Evolutionary conservation across 2,888 invertebrate genomes (phyloP).

Genomic region (Maniola hyperantus): DNA sequence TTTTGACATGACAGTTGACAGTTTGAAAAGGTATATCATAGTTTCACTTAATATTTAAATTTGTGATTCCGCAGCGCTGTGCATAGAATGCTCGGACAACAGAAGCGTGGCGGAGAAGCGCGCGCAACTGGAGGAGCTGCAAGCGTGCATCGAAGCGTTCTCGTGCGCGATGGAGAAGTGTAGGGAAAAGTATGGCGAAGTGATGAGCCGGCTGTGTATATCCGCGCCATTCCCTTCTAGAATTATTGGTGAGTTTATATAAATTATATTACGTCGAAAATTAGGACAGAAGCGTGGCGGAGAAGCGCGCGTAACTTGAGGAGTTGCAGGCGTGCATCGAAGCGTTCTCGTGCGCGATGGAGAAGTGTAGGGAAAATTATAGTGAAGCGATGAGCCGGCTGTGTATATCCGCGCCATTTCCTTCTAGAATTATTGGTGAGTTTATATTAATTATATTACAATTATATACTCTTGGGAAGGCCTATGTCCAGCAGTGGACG

Average conservation of each 20-base stretch:
- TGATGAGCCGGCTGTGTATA: conserved; percentile 56
- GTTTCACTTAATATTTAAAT: neutral
- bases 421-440: conserved; percentile 70
- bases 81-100: conserved; percentile 62
- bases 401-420: conserved; percentile 62
- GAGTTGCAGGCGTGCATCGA: conserved; percentile 58
- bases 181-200: conserved; percentile 50
- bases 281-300: conserved; percentile 48
- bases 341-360: conserved; percentile 62
- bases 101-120: conserved; percentile 52
- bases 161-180: conserved; percentile 62
- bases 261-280: too few species aligned
- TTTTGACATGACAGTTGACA: too few species aligned
- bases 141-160: conserved; percentile 59
- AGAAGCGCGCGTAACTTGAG: conserved; percentile 53
- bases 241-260: conserved; percentile 62
- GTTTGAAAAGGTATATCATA: neutral
- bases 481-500: too few species aligned
- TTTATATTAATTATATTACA: neutral
- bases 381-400: conserved; percentile 50
- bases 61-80: conserved; percentile 48
- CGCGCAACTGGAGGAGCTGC: conserved; percentile 55
- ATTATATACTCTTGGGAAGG: too few species aligned
- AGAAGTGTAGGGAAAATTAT: conserved; percentile 56
- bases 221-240: conserved; percentile 66